A percentile compares a stretch with the other conserved stretches of the same genome.
Evolutionary conservation across 1,140 invertebrate species (phyloP).

Genomic region (Neoseiulus cucumeris): DNA sequence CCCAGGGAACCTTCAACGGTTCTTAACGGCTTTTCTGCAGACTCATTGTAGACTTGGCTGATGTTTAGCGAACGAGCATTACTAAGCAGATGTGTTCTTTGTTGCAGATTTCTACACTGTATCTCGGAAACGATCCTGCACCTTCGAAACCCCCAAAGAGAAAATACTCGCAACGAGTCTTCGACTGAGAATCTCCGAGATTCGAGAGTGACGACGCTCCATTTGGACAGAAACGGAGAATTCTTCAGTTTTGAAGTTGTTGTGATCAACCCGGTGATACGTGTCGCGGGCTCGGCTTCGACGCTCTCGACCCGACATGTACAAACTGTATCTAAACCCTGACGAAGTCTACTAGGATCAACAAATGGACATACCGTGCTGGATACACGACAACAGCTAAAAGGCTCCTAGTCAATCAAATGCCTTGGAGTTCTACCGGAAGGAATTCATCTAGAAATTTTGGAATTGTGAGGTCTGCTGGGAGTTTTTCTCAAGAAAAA

Average conservation of each 20-base stretch:
- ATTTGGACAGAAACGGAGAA: not conserved
- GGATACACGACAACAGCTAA: no score
- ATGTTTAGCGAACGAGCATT: not conserved
- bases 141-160: not conserved
- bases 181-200: not conserved
- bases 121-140: constrained; percentile 1
- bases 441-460: no score
- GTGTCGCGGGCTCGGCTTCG: not conserved
- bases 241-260: not conserved
- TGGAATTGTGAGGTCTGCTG: no score
- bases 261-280: constrained; percentile 5
- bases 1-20: not conserved
- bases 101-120: constrained; percentile 6
- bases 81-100: not conserved
- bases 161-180: not conserved
- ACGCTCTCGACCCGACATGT: not conserved
- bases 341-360: no score
- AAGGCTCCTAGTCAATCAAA: no score
- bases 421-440: no score
- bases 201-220: not conserved
- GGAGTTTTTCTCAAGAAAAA: no score
- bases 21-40: constrained; percentile 6
- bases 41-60: not conserved
- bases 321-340: no score
- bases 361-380: no score